These are phyloP conservation scores for Neodontobutis hainanensis DNA, from an alignment of 2,113 vertebrate species.

Conservation along the genomic window DNA sequence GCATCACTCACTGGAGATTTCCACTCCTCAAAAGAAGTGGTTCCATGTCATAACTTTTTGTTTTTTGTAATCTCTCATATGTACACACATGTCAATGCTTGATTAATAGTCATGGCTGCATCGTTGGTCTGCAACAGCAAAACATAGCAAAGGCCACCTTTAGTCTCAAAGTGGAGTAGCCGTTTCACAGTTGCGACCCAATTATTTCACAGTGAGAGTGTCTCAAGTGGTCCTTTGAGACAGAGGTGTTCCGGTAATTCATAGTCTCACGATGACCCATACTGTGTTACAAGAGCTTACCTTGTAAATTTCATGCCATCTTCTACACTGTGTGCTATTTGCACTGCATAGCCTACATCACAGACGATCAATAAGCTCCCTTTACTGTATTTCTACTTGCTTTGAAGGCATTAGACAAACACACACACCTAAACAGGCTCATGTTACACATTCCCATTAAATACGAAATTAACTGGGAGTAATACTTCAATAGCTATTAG, in stretches of 20 bases:
- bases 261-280: conserved; percentile 68
- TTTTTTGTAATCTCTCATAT: conserved; percentile 41
- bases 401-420: conserved; percentile 4
- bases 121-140: conserved; percentile 51
- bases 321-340: conserved; percentile 55
- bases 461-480: not conserved
- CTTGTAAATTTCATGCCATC: conserved; percentile 62
- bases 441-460: not conserved
- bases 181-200: conserved; percentile 69
- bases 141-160: conserved; percentile 66
- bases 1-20: too few relatives aligned
- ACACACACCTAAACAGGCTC: conserved; percentile 9
- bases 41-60: not conserved
- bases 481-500: conserved; percentile 7
- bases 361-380: conserved; percentile 57
- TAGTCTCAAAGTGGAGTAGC: conserved; percentile 62
- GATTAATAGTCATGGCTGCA: conserved; percentile 62
- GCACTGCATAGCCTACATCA: conserved; percentile 54
- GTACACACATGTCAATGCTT: conserved; percentile 43
- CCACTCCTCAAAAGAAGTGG: too few relatives aligned
- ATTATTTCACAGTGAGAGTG: conserved; percentile 77
- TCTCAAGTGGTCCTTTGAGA: conserved; percentile 76
- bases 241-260: conserved; percentile 67
- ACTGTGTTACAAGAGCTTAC: conserved; percentile 65
- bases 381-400: conserved; percentile 22